These are phyloP conservation scores for Calliphora vicina DNA, from an alignment of 1,140 invertebrate species.

Conservation along the genomic window DNA sequence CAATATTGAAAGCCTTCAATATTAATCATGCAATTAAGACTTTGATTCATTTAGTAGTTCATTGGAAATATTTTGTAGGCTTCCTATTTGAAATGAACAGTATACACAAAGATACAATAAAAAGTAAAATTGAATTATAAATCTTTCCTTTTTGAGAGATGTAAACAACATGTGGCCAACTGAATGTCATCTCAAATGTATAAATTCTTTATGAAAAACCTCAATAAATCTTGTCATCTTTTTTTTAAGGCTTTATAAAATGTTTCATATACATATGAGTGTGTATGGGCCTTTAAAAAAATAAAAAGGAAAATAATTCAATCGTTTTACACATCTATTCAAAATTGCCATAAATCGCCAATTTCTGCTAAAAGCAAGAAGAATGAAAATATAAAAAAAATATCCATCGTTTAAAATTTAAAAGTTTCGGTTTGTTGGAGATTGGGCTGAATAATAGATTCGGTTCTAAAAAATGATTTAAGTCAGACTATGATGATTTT, in stretches of 20 bases:
- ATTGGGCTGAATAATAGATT: too few species aligned
- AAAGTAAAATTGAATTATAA: background rate
- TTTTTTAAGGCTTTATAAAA: background rate
- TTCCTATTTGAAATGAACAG: background rate
- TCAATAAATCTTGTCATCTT: slow-evolving; percentile 1
- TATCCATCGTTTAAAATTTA: too few species aligned
- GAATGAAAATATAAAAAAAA: background rate
- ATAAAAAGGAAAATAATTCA: background rate
- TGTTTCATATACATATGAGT: background rate
- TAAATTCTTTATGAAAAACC: background rate
- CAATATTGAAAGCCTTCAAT: background rate
- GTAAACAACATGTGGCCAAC: background rate
- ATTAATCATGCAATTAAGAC: slow-evolving; percentile 31
- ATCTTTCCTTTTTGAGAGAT: background rate
- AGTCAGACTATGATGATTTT: too few species aligned
- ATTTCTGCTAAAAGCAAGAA: background rate
- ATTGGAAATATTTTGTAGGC: background rate
- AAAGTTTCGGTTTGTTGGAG: too few species aligned
- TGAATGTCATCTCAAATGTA: background rate
- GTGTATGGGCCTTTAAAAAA: background rate
- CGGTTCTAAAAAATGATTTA: too few species aligned
- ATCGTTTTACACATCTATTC: background rate
- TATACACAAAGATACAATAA: background rate
- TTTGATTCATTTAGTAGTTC: background rate
- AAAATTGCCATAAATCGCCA: background rate